Evolutionary conservation across 2,888 invertebrate genomes (phyloP), one percentile per base, ranked within the genome.

Genomic region (Apamea crenata): DNA sequence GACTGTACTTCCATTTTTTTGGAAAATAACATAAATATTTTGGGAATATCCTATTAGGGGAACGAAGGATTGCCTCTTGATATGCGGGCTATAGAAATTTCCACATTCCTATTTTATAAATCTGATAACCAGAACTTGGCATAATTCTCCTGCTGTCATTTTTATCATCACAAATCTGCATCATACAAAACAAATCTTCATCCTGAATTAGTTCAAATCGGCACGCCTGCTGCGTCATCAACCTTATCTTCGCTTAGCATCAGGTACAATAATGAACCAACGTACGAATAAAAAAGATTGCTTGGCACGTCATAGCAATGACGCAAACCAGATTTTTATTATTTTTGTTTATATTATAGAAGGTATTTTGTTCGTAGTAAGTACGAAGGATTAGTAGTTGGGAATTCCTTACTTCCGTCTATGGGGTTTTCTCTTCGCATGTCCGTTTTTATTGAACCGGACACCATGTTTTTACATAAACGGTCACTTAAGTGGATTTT

Each of bases 391-490:
- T 73, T 59, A n/a, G 25, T 75, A 47, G 25, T 74, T 67, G 91
- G 91, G 78, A 91, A 88, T 83, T 69, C 89, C 89, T 80, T 18
- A 81, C 81, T 87, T 90, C 88, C 89, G 87, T 74, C 77, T 80
- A 63, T 53, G 80, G 88, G 90, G 84, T 81, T 90, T 90, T 89
- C 87, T 81, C 65, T 74, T 71, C 40, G 21, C 32, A 68, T 71
- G 36, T 66, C 77, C 72, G 69, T 50, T 71, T 65, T 71, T 61
- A 67, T 53, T 4, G 36, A 82, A 71, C 73, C 83, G 83, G 87
- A 71, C n/a, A 53, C 36, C 14, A 40, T 47, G 44, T 32, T 74
- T 68, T 72, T 50, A 78, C 44, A 56, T 32, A 53, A 65, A 65
- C 44, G 0, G 40, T 6, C 29, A n/a, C 21, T n/a, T 65, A 40